A percentile compares a stretch with the other conserved stretches of the same genome.
phyloP scores from a whole-genome alignment of 2,113 vertebrate genomes.

The Gasterosteus aculeatus region DNA sequence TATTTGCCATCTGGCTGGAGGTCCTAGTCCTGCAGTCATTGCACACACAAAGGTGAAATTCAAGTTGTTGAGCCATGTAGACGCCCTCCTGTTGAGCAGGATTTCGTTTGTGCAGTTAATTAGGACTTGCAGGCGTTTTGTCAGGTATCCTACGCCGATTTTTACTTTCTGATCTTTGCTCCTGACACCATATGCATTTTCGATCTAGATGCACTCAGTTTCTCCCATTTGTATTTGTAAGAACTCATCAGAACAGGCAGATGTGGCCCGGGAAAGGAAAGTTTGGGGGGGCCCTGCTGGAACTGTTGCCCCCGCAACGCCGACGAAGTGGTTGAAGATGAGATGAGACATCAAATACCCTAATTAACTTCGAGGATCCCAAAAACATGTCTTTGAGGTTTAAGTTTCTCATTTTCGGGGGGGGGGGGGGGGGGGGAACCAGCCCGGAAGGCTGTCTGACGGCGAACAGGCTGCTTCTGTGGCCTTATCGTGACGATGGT shows the following conservation, averaged over 20 bases:
- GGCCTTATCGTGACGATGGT: not conserved
- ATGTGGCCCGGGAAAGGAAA: too few species aligned
- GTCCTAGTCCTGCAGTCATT: conserved; percentile 51
- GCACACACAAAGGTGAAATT: conserved; percentile 14
- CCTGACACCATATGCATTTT: conserved; percentile 15
- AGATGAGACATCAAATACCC: not conserved
- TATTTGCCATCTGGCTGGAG: conserved; percentile 46
- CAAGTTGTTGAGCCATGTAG: conserved; percentile 25
- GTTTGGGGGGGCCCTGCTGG: too few species aligned
- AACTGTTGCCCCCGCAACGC: too few species aligned
- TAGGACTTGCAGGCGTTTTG: conserved; percentile 29
- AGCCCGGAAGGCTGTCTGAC: not conserved
- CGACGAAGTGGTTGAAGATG: too few species aligned
- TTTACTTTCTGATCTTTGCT: not conserved
- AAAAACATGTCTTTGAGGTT: not conserved
- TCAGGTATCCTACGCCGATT: not conserved
- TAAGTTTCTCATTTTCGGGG: not conserved
- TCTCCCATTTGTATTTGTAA: not conserved
- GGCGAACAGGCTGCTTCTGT: not conserved
- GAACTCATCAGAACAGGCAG: too few species aligned
- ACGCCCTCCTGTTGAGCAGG: conserved; percentile 34
- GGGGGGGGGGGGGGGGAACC: not conserved
- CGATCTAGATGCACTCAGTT: not conserved
- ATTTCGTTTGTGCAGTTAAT: conserved; percentile 48
- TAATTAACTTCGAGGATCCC: not conserved